These are phyloP conservation scores for Corythaeola cristata DNA, from an alignment of 2,113 vertebrate species.

Conservation along the genomic window DNA sequence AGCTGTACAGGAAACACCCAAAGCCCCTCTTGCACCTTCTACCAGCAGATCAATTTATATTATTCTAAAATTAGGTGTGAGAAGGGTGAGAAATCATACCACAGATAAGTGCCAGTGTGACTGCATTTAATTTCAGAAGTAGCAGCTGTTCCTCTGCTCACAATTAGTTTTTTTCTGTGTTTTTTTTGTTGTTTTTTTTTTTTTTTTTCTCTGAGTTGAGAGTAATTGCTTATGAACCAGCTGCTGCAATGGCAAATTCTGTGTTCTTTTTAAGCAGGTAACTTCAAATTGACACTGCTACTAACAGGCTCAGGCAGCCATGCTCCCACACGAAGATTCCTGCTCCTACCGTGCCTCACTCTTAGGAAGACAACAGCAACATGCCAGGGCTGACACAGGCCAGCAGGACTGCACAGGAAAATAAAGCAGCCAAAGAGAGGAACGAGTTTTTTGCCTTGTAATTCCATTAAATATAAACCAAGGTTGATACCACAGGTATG, in stretches of 20 bases:
- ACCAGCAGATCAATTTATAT: not conserved
- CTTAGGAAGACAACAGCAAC: not conserved
- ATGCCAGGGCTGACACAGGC: not conserved
- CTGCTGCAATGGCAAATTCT: not conserved
- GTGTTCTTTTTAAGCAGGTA: not conserved
- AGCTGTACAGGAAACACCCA: not conserved
- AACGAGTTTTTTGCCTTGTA: not conserved
- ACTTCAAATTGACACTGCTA: not conserved
- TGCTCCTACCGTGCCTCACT: not conserved
- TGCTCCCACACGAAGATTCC: not conserved
- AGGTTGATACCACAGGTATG: not conserved
- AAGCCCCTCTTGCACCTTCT: not conserved
- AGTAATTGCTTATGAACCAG: not conserved
- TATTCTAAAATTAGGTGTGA: not conserved
- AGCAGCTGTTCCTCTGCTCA: not conserved
- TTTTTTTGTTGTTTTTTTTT: not conserved
- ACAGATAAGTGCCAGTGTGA: not conserved
- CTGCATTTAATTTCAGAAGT: not conserved
- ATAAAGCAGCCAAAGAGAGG: not conserved
- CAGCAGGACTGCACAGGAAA: not conserved
- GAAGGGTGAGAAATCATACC: not conserved
- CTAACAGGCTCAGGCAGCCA: not conserved
- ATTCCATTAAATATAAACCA: not conserved
- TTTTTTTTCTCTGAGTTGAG: not conserved
- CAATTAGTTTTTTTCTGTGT: accelerated